These are phyloP conservation scores for Venustaconcha ellipsiformis DNA, from an alignment of 1,140 invertebrate genomes.

Conservation along the genomic window DNA sequence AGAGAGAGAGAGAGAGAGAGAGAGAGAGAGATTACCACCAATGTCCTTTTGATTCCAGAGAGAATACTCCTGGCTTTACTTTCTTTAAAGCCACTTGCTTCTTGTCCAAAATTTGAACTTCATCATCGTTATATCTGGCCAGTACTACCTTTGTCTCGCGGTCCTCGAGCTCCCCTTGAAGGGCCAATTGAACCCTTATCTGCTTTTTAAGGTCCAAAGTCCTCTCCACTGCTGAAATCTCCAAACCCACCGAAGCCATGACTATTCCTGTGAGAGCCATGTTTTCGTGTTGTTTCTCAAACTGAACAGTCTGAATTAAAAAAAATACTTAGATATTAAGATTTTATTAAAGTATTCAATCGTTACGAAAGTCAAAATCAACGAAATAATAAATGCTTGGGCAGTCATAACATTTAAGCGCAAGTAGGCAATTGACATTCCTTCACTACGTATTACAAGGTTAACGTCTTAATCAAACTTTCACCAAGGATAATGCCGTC, in stretches of 20 bases:
- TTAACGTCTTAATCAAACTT: too few species aligned
- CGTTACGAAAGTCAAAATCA: too few species aligned
- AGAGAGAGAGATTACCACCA: slow-evolving; percentile 20
- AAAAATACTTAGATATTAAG: too few species aligned
- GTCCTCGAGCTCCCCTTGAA: slow-evolving; percentile 17
- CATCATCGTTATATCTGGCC: slow-evolving; percentile 13
- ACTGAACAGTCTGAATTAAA: slow-evolving; percentile 1
- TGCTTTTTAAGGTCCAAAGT: slow-evolving; percentile 12
- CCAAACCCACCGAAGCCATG: slow-evolving; percentile 2
- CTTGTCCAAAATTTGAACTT: slow-evolving; percentile 23
- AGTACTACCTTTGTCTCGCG: slow-evolving; percentile 28
- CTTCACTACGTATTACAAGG: too few species aligned
- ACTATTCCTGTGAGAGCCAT: background rate
- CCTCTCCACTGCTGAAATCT: background rate
- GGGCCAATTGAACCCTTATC: slow-evolving; percentile 12
- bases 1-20: too few species aligned
- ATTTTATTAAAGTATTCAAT: too few species aligned
- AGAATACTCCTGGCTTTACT: background rate
- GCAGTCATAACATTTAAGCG: too few species aligned
- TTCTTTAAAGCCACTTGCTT: slow-evolving; percentile 15
- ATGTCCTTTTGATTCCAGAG: slow-evolving; percentile 12
- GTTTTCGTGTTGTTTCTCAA: slow-evolving; percentile 3
- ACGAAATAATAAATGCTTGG: too few species aligned
- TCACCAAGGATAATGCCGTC: too few species aligned
- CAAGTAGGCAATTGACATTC: too few species aligned